Evolutionary conservation across 2,797 vertebrate species (phyloP), one percentile per base, ranked within the genome.

Genomic region (Lophotriccus pileatus): DNA sequence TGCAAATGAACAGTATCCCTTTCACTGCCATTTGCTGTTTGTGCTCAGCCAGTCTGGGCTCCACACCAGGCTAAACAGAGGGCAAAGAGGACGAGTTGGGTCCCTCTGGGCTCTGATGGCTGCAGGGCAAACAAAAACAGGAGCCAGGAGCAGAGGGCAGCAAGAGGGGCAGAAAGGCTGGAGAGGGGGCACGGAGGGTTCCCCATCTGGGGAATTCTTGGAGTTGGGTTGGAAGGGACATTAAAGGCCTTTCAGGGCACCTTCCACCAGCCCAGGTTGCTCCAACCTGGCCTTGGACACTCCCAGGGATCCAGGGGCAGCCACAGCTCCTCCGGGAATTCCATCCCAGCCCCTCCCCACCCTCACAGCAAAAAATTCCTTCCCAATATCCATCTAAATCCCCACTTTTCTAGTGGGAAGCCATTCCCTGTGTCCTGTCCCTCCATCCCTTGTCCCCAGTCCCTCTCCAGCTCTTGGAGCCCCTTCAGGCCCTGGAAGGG

Each of bases 1-100:
- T 89, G 95, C 91, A 93, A 97, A 96, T 96, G 96, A 95, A 93
- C 87, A 96, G 89, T 90, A 93, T 94, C 95, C 90, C 92, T 92
- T 83, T 22, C 84, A 10, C 83, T 95, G 87, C 78, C n/a, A 73
- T 96, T 93, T 87, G 67, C 91, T 91, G 95, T 82, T 79, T 79
- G 82, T 72, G 73, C 92, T 91, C 75, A 36, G 18, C 59, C 92
- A 58, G 81, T 96, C 91, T 14, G 74, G 77, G 91, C 93, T 87
- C 6, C 4, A 81, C 90, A 81, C 11, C 17, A 30, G 22, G 75
- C 86, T 90, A 60, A 72, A 30, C 93, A 92, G 94, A 97, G 95
- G 95, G 93, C 94, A 91, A 84, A 95, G 76, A 96, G 95, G 95
- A 96, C 93, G 23, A 90, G 55, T 28, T 76, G 30, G 55, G 25